Evolutionary conservation across 37 sponge, comb jelly and placozoan genomes (phyloP), one percentile per base, ranked within the genome.

Genomic region (Cliona cf. orientalis): DNA sequence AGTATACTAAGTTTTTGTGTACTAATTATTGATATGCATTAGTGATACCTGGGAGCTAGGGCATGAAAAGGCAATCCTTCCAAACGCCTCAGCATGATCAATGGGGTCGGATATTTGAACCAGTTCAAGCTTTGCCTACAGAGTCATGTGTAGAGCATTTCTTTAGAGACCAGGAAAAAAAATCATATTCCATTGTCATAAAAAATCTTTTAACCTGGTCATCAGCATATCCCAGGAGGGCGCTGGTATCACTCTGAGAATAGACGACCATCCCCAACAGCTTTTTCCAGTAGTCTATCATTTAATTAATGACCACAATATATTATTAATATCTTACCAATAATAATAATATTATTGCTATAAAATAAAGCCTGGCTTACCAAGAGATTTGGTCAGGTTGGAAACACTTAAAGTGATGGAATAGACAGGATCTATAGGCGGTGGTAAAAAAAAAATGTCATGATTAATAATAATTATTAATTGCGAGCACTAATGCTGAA

Each of bases 51-150:
- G 67, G 58, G 66, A 28, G 22, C 66, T 49, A 14, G 91, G 87
- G 62, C 91, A 91, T 17, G 87, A 86, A 44, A 94, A 94, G 19
- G 94, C 94, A 75, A 94, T 90, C 32, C 94, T 66, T 11, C 94
- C 94, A 75, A 83, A 94, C 0, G 94, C 87, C 36, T 86, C 90
- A 58, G 94, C 90, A 72, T 74, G 87, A 22, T 94, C 81, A 2
- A 94, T 58, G 3, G 73, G 76, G 11, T 77, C 80, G 29, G 53
- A 6, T 34, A 86, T 22, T 69, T 82, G 58, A 1, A 70, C 63
- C 66, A 91, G 59, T 36, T 82, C 83, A 31, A 91, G 39, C 61
- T 59, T 79, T 40, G 80, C 79, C 91, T 91, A 33, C 23, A n/a
- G n/a, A n/a, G n/a, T n/a, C n/a, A n/a, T n/a, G n/a, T n/a, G n/a